Evolutionary conservation across 1,140 invertebrate genomes (phyloP).

Genomic region (Aricia agestis): DNA sequence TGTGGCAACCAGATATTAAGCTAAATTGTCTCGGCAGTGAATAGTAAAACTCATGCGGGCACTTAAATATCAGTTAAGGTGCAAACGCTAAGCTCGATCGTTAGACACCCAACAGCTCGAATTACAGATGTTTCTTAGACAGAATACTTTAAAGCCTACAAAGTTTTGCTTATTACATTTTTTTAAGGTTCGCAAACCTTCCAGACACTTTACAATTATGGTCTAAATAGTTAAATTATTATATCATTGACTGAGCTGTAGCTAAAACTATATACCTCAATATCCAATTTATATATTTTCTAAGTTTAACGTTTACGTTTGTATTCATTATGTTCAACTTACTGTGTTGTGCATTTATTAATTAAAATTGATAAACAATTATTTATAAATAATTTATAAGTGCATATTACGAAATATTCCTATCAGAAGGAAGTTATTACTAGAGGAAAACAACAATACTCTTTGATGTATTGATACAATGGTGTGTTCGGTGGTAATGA

Average conservation of each 20-base stretch:
- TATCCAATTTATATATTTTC: too few relatives aligned
- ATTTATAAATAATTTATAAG: background rate
- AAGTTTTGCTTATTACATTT: too few relatives aligned
- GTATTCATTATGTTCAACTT: too few relatives aligned
- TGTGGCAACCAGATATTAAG: conserved; percentile 23
- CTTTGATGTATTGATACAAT: background rate
- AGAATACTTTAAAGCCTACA: background rate
- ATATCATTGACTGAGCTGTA: too few relatives aligned
- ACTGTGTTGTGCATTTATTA: background rate
- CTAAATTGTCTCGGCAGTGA: conserved; percentile 17
- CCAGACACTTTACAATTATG: too few relatives aligned
- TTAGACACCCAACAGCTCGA: background rate
- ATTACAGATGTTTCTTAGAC: background rate
- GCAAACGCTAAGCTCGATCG: conserved; percentile 1
- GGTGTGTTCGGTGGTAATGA: conserved; percentile 48
- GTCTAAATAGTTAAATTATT: too few relatives aligned
- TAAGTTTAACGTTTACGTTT: too few relatives aligned
- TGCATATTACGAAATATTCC: background rate
- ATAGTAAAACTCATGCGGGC: conserved; percentile 23
- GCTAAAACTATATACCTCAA: background rate
- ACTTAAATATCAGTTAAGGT: conserved; percentile 19
- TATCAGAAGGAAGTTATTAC: background rate
- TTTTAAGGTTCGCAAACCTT: too few relatives aligned
- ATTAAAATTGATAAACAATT: background rate
- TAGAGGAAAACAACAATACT: background rate